Evolutionary conservation across 2,113 vertebrate species (phyloP), one percentile per base, ranked within the genome.

Genomic region (Mustela nigripes): DNA sequence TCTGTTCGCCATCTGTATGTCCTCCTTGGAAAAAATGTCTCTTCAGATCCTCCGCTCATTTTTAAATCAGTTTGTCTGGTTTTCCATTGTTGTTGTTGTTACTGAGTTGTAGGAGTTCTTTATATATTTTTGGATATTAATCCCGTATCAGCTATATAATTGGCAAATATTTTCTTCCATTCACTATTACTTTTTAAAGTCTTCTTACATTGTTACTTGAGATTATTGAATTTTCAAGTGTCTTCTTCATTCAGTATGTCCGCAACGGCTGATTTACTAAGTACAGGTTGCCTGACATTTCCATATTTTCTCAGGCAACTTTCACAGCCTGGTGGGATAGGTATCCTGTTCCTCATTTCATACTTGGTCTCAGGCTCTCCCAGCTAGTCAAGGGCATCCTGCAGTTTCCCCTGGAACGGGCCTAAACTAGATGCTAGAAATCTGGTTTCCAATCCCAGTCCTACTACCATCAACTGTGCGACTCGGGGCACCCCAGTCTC

Each of bases 181-280:
- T 90, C 22, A 31, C 36, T 86, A 71, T 60, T 78, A 69, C 48
- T 60, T 76, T 82, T 82, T 48, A 36, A 89, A 48, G 67, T 82
- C 11, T 73, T 95, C 82, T 76, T 21, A 12, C 15, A 9, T 74
- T 83, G 26, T 73, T 62, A 81, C 31, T 90, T 91, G 45, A 31
- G 78, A 33, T 45, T 11, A 89, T 24, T 48, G 60, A 79, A 67
- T n/a, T 76, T 94, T 94, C 36, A 39, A 91, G 69, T 21, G 60
- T 79, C 24, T 65, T 33, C 74, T 71, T 90, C 42, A 88, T 53
- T 84, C 74, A 33, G 2, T 89, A 21, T 26, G 71, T 81, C 50
- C 53, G 36, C 63, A 97, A 85, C 88, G 22, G 50, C 31, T 79
- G 62, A 71, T 33, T 97, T 79, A 86, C 21, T 21, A 85, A 90